phyloP scores from a whole-genome alignment of 1,140 invertebrate species.

The Pseudoatta argentina region DNA sequence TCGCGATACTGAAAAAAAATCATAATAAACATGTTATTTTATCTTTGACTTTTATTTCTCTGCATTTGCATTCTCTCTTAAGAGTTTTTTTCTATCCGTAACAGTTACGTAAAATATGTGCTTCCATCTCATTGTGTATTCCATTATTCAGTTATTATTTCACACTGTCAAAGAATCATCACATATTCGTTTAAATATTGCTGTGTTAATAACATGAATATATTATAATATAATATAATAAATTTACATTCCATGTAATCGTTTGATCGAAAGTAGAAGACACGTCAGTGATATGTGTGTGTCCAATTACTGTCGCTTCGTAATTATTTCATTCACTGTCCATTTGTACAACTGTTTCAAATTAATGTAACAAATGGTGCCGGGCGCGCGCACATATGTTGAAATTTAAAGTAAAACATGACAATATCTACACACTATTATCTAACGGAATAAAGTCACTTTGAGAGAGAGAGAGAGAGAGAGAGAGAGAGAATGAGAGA shows the following conservation, averaged over 20 bases:
- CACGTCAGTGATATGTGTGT: conserved; percentile 27
- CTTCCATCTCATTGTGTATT: conserved; percentile 7
- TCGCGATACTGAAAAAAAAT: background rate
- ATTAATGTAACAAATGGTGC: conserved; percentile 36
- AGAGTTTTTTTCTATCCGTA: background rate
- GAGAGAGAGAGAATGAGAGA: conserved; percentile 3
- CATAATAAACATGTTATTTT: background rate
- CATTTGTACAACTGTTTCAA: conserved; percentile 39
- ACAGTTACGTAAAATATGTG: background rate
- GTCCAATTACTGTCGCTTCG: conserved; percentile 35
- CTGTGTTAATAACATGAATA: conserved; percentile 15
- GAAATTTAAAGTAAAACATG: conserved; percentile 54
- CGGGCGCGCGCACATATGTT: conserved; percentile 16
- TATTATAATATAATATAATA: background rate
- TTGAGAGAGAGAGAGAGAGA: background rate
- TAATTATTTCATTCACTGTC: conserved; percentile 54
- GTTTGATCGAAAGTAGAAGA: conserved; percentile 21
- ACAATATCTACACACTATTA: conserved; percentile 54
- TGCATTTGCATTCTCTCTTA: background rate
- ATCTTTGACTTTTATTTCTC: background rate
- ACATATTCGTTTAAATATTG: conserved; percentile 2
- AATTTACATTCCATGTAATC: conserved; percentile 17
- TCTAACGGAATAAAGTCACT: conserved; percentile 39
- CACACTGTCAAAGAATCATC: background rate
- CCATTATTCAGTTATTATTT: conserved; percentile 10